A percentile compares a stretch with the other conserved stretches of the same genome.
phyloP scores from a whole-genome alignment of 2,888 invertebrate genomes.

The Cepaea hortensis region DNA sequence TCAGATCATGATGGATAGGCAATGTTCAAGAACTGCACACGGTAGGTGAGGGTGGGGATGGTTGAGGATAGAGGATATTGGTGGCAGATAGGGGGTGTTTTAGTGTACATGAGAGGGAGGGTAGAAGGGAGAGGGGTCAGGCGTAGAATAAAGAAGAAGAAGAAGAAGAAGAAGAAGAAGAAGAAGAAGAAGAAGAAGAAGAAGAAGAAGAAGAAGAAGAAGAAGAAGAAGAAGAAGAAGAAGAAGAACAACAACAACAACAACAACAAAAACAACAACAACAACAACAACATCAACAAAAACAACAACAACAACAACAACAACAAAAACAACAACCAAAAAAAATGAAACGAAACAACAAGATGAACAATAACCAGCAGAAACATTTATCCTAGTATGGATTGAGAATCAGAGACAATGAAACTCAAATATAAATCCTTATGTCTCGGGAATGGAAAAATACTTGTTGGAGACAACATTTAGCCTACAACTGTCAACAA shows the following conservation, averaged over 20 bases:
- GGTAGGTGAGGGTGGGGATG: too few relatives aligned
- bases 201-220: neutral
- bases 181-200: conserved; percentile 30
- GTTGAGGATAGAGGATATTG: conserved; percentile 7
- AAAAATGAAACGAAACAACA: too few relatives aligned
- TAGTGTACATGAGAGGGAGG: conserved; percentile 11
- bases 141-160: too few relatives aligned
- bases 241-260: neutral
- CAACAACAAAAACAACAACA: neutral
- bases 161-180: conserved; percentile 21
- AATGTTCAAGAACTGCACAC: neutral
- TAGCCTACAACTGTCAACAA: too few relatives aligned
- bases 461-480: too few relatives aligned
- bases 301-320: too few relatives aligned
- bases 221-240: conserved; percentile 4
- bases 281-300: neutral
- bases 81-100: conserved; percentile 11
- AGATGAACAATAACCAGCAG: neutral
- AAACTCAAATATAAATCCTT: too few relatives aligned
- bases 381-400: too few relatives aligned
- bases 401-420: too few relatives aligned
- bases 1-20: neutral
- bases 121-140: neutral
- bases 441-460: too few relatives aligned
- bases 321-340: too few relatives aligned